These are phyloP conservation scores for Bubo scandiacus DNA, from an alignment of 2,113 vertebrate genomes.

Conservation along the genomic window DNA sequence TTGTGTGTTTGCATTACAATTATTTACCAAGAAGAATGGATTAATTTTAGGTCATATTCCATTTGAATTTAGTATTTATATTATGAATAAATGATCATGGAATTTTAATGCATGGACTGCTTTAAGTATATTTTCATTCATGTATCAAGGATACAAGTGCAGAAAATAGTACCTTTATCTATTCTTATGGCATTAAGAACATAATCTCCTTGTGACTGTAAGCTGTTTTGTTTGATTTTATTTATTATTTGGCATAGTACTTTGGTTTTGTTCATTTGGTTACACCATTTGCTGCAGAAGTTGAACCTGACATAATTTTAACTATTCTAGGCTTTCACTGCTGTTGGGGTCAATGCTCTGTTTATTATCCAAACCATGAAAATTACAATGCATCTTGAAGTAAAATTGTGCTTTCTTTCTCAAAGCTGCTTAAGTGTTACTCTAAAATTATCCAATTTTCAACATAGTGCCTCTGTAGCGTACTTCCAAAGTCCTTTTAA, in stretches of 20 bases:
- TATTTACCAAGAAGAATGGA: neutral
- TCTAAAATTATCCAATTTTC: neutral
- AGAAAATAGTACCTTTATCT: slow-evolving; percentile 40
- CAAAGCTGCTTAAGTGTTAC: neutral
- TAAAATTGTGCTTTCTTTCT: neutral
- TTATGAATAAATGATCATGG: neutral
- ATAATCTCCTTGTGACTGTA: slow-evolving; percentile 45
- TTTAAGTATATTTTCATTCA: slow-evolving; percentile 10
- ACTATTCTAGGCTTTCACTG: neutral
- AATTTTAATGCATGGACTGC: neutral
- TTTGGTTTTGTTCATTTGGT: neutral
- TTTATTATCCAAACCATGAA: neutral
- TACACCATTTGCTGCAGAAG: neutral
- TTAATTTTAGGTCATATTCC: neutral
- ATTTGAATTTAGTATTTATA: neutral
- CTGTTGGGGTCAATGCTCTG: neutral
- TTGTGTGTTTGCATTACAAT: neutral
- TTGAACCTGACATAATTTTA: neutral
- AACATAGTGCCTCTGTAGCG: rapidly evolving
- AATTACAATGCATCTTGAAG: neutral
- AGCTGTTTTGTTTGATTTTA: slow-evolving; percentile 38
- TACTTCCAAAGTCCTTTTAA: neutral
- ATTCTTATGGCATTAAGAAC: slow-evolving; percentile 39
- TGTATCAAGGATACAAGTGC: neutral
- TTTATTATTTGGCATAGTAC: slow-evolving; percentile 30